A percentile compares a stretch with the other conserved stretches of the same genome.
Evolutionary conservation across 2,888 invertebrate species (phyloP).

Genomic region (Agonopterix alstromeriana): DNA sequence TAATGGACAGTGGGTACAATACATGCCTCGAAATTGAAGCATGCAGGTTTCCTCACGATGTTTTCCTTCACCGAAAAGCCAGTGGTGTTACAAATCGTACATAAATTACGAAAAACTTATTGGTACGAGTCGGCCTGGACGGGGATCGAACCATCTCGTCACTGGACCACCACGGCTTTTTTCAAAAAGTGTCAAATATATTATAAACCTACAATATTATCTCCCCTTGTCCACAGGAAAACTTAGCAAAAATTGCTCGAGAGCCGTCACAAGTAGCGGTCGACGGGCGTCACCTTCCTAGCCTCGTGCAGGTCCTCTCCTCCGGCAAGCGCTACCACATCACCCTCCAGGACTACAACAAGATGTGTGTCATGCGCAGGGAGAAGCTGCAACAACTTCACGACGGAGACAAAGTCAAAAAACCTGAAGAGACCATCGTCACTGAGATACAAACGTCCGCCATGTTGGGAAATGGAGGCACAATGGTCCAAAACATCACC

Average conservation of each 20-base stretch:
- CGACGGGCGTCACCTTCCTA: slow-evolving; percentile 77
- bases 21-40: too few species aligned
- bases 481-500: slow-evolving; percentile 41
- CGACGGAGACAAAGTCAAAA: slow-evolving; percentile 47
- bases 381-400: slow-evolving; percentile 80
- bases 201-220: too few species aligned
- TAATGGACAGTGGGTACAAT: too few species aligned
- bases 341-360: slow-evolving; percentile 86
- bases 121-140: too few species aligned
- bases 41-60: too few species aligned
- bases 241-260: slow-evolving; percentile 50
- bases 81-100: too few species aligned
- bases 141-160: too few species aligned
- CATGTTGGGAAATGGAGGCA: slow-evolving; percentile 58
- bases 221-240: slow-evolving; percentile 41
- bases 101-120: too few species aligned
- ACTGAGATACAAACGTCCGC: slow-evolving; percentile 59
- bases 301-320: slow-evolving; percentile 84
- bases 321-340: slow-evolving; percentile 88
- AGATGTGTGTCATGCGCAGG: slow-evolving; percentile 84
- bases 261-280: slow-evolving; percentile 75
- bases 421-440: slow-evolving; percentile 27
- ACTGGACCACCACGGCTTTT: too few species aligned
- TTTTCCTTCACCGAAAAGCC: too few species aligned
- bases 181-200: too few species aligned